Conservation (phyloP, 2,888 invertebrate genomes). For the Listrodromus nycthemerus region DNA sequence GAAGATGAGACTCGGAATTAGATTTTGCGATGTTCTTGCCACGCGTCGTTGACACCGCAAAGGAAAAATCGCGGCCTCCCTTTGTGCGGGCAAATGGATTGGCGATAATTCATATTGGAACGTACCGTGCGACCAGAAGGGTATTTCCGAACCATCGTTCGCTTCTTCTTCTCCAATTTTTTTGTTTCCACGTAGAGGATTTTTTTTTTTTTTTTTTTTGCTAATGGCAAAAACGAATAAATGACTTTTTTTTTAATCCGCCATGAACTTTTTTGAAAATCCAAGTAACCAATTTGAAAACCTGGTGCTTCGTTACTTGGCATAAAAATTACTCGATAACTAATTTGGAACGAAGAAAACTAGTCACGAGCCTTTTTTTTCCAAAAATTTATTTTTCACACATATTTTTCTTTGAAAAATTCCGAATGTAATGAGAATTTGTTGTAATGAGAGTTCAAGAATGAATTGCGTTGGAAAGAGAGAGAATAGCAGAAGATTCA, state of each 20-base stretch:
- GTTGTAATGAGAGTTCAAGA: not conserved
- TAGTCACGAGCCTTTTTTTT: not conserved
- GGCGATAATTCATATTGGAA: not conserved
- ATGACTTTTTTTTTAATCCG: no score
- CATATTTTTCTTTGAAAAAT: not conserved
- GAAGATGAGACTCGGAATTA: constrained; percentile 3
- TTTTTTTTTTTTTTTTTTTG: no score
- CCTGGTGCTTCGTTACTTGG: not conserved
- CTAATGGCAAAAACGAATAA: no score
- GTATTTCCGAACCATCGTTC: no score
- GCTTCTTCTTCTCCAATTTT: no score
- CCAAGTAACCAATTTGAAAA: not conserved
- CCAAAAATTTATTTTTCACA: not conserved
- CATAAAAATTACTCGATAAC: not conserved
- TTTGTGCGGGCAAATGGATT: not conserved
- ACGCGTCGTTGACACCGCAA: constrained; percentile 10
- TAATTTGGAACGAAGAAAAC: not conserved
- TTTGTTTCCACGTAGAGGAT: no score
- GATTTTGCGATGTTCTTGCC: constrained; percentile 1
- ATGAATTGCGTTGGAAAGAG: not conserved
- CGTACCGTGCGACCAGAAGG: no score
- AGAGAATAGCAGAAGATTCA: not conserved
- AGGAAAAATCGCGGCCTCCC: constrained; percentile 1
- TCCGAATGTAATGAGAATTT: not conserved
- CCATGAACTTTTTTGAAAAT: no score